Evolutionary conservation across 2,113 vertebrate species (phyloP).

Genomic region (Fulmarus glacialis): DNA sequence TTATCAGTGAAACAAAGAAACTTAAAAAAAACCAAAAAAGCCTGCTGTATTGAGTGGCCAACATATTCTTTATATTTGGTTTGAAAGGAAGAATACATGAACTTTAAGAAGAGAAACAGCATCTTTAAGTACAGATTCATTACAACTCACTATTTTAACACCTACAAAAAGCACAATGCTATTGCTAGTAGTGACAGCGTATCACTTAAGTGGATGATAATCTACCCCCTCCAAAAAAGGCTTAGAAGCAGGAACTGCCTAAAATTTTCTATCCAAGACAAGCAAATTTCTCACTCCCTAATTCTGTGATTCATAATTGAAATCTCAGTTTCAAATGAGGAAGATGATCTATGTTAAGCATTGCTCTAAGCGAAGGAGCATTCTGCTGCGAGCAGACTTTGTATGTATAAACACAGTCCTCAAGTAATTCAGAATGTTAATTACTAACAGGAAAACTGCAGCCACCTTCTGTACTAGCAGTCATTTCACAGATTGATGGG

Average conservation of each 20-base stretch:
- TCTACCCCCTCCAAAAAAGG: background rate
- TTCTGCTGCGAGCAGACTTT: background rate
- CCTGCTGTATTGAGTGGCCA: background rate
- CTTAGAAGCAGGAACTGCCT: background rate
- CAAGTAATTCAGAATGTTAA: background rate
- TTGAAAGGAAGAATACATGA: background rate
- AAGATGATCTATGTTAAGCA: background rate
- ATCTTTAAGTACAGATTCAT: background rate
- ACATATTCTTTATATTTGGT: background rate
- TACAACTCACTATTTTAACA: background rate
- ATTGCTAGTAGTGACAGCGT: background rate
- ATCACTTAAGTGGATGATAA: background rate
- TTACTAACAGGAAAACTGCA: background rate
- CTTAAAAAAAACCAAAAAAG: background rate
- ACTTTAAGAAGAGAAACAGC: background rate
- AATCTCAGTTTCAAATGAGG: constrained; percentile 28
- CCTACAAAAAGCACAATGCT: background rate
- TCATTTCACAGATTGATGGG: background rate
- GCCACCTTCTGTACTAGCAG: background rate
- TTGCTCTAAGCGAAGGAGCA: background rate
- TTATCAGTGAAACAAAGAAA: background rate
- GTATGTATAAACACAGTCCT: background rate
- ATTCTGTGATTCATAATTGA: constrained; percentile 31
- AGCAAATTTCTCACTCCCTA: constrained; percentile 4
- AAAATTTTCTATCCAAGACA: constrained; percentile 4